Percentiles rank a stretch among this genome's conserved stretches.
Evolutionary conservation across 1,140 invertebrate genomes (phyloP).

Genomic region (Lerema accius): DNA sequence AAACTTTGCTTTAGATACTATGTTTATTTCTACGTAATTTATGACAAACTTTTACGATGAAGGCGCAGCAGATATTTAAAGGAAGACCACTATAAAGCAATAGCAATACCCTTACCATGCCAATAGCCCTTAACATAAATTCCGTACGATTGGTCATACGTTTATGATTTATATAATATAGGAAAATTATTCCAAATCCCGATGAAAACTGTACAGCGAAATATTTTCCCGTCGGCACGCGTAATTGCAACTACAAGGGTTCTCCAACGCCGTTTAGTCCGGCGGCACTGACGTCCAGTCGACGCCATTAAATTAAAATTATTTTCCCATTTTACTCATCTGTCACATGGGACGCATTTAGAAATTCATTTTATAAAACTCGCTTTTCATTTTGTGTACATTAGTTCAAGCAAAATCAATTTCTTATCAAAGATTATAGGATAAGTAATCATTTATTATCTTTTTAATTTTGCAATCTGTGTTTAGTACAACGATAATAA

Average conservation of each 20-base stretch:
- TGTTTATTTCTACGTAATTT: too few relatives aligned
- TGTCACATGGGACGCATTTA: conserved; percentile 37
- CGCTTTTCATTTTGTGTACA: background rate
- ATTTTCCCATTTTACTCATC: conserved; percentile 54
- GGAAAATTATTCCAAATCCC: background rate
- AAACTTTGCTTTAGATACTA: background rate
- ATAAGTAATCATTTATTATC: background rate
- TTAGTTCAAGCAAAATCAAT: background rate
- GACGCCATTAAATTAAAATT: conserved; percentile 64
- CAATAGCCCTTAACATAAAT: too few relatives aligned
- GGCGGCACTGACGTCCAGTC: conserved; percentile 62
- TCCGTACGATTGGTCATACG: too few relatives aligned
- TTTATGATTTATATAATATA: background rate
- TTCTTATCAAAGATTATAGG: background rate
- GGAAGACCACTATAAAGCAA: too few relatives aligned
- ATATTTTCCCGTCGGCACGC: conserved; percentile 48
- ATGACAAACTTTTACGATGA: too few relatives aligned
- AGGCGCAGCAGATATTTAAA: too few relatives aligned
- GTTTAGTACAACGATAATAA: too few relatives aligned
- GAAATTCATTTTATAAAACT: conserved; percentile 1
- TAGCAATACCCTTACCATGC: too few relatives aligned
- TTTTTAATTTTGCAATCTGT: background rate
- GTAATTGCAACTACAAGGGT: conserved; percentile 76
- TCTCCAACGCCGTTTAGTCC: conserved; percentile 72
- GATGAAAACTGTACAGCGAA: conserved; percentile 53